Evolutionary conservation across 2,113 vertebrate species (phyloP), one percentile per base, ranked within the genome.

Genomic region (Neoarius graeffei): DNA sequence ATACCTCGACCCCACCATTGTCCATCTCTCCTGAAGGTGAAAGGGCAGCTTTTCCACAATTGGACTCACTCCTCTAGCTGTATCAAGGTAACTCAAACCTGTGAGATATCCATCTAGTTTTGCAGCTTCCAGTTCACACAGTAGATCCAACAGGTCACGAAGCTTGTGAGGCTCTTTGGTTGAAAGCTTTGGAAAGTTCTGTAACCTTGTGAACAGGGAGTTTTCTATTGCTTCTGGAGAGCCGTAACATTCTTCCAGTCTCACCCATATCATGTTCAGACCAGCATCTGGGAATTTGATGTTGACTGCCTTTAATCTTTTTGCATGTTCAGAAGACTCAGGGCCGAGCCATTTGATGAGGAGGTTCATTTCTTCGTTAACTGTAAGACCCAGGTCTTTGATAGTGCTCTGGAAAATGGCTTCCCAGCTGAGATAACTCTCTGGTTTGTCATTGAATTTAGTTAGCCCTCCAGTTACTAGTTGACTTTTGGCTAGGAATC

Each of bases 1-100:
- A 23, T 13, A 85, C 54, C 42, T 85, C 13, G 67, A 74, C 27
- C 54, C 30, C 6, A 57, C 67, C 25, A 35, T 42, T 9, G 54
- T 35, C 69, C 67, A 60, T 60, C 74, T 85, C 7, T 74, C 84
- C 23, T 85, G 52, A 14, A 74, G 67, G 13, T 84, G 62, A 8
- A 84, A 83, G 4, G 42, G 60, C 30, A 50, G 81, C 59, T 83
- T 83, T 20, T 83, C 81, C 27, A 64, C 17, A 83, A 83, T 83
- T 25, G 48, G 60, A 48, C 62, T 10, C 14, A 83, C 35, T 67
- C 82, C 82, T 4, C 82, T 66, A 23, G 82, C 82, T 50, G 60
- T 50, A 25, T 84, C 82, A 52, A 67, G 25, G 62, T 52, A 84
- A 84, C 23, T 67, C 67, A 52, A 84, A 10, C 42, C 48, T 23